Evolutionary conservation across 2,113 vertebrate genomes (phyloP).

Genomic region (Chloebia gouldiae): DNA sequence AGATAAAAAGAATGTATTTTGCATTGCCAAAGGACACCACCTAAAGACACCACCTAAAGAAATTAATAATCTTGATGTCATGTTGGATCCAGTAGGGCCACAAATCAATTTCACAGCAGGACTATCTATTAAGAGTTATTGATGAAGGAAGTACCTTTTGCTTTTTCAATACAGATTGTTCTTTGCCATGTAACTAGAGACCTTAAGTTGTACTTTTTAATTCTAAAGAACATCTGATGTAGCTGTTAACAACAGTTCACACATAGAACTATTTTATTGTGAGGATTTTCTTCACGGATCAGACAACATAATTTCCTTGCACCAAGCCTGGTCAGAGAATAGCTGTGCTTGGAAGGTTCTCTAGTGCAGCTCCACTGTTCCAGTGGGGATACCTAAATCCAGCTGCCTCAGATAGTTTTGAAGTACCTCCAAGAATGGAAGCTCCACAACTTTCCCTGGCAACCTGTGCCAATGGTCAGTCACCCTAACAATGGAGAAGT

Average conservation of each 20-base stretch:
- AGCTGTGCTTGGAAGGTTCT: not conserved
- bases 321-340: not conserved
- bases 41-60: not conserved
- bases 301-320: not conserved
- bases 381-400: not conserved
- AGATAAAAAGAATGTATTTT: not conserved
- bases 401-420: not conserved
- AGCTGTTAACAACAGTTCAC: not conserved
- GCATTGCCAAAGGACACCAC: not conserved
- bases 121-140: not conserved
- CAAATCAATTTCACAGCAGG: not conserved
- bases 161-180: not conserved
- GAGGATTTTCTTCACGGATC: not conserved
- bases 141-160: not conserved
- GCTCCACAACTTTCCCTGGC: not conserved
- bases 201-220: not conserved
- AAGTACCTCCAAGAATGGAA: not conserved
- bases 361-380: not conserved
- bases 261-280: not conserved
- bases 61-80: not conserved
- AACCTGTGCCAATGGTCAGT: not conserved
- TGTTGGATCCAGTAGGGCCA: not conserved
- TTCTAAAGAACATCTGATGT: not conserved
- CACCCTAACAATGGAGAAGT: not conserved
- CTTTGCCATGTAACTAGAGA: not conserved